Percentiles rank a stretch among this genome's conserved stretches.
Conservation (phyloP, 2,797 vertebrate species). For the Esox lucius region DNA sequence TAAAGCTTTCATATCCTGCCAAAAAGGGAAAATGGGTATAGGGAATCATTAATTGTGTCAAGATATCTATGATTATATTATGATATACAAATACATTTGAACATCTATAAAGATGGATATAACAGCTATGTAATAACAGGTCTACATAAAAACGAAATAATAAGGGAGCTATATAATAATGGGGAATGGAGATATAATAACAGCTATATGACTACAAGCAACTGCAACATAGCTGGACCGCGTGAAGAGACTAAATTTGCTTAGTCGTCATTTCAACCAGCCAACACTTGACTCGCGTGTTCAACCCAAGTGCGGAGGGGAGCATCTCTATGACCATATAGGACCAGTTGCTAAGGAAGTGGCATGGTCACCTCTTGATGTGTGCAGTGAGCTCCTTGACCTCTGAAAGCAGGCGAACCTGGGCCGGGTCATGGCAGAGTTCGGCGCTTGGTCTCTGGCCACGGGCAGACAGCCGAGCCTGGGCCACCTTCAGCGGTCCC, state of each 20-base stretch:
- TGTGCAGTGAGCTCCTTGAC: constrained; percentile 77
- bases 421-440: constrained; percentile 79
- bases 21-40: background rate
- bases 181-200: too few species aligned
- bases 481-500: constrained; percentile 77
- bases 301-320: background rate
- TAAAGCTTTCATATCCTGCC: too few species aligned
- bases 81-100: too few species aligned
- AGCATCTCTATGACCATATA: background rate
- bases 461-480: constrained; percentile 78
- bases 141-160: too few species aligned
- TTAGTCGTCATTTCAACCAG: background rate
- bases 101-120: too few species aligned
- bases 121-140: too few species aligned
- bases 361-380: constrained; percentile 73
- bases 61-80: background rate
- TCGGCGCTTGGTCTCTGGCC: constrained; percentile 80
- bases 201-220: background rate
- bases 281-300: background rate
- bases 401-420: constrained; percentile 78
- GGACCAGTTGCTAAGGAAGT: background rate
- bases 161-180: too few species aligned
- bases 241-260: background rate
- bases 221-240: background rate
- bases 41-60: background rate